Evolutionary conservation across 2,797 vertebrate species (phyloP), one percentile per base, ranked within the genome.

Genomic region (Darevskia nairensis): DNA sequence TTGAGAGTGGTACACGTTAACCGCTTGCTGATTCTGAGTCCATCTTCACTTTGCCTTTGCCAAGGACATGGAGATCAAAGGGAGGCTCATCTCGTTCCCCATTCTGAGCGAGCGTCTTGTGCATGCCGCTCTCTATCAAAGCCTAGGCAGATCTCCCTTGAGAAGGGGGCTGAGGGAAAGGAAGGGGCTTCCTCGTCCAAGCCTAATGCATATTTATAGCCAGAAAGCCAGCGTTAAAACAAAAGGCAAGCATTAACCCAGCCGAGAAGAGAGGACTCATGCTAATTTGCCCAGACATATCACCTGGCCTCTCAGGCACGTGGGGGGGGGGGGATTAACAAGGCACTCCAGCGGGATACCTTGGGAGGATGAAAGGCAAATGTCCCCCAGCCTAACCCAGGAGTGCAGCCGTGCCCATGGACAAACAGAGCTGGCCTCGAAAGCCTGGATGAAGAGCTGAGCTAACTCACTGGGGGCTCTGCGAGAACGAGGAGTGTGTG

Each of bases 11-110:
- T 1, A 35, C 35, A 77, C 29, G 10, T 44, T 15, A 61, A 1
- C 68, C 15, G 39, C 32, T 5, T 29, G 59, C 84, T 29, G 44
- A 29, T 85, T 50, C 8, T 2, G 2, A 55, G 83, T 17, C 41
- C 69, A 25, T 50, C 78, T 89, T n/a, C 2, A 41, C 83, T 80
- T 74, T 41, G 39, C 77, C 76, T 83, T 80, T 71, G 41, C n/a
- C 82, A 90, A 87, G 86, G 77, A 69, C 76, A 32, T 0, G 0
- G 66, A 55, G 68, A 75, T 87, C 44, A 69, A 75, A 76, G 44
- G 77, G 81, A 84, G 59, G 55, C 11, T 74, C 85, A 7, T 89
- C n/a, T 44, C n/a, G 1, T 74, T 66, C 27, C 81, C 41, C 76
- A 23, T 72, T 25, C 41, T 29, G 25, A n/a, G 17, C 21, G 25